These are phyloP conservation scores for Thereuonema tuberculata DNA, from an alignment of 1,140 invertebrate species.

Conservation along the genomic window DNA sequence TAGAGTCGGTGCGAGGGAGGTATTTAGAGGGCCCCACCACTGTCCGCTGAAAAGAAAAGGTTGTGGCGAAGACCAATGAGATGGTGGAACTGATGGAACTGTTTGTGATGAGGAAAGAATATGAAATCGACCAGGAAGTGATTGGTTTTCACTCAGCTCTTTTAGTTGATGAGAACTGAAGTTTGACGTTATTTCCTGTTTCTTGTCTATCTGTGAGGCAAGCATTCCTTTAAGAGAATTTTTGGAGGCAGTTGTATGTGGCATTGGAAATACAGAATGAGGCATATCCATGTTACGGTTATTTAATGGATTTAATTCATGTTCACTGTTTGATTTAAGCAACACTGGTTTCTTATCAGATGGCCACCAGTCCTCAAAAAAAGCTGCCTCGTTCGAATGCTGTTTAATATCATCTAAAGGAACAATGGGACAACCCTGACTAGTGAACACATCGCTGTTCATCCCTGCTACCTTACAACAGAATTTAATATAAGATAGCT, in stretches of 20 bases:
- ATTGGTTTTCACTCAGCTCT: too few species aligned
- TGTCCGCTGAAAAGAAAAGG: conserved; percentile 7
- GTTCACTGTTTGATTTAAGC: not conserved
- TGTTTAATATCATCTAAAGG: conserved; percentile 77
- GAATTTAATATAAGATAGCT: conserved; percentile 79
- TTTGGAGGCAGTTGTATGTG: too few species aligned
- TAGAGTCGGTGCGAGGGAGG: too few species aligned
- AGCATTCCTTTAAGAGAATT: too few species aligned
- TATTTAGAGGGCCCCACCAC: conserved; percentile 3
- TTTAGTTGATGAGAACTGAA: too few species aligned
- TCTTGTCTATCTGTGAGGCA: too few species aligned
- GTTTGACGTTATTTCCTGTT: too few species aligned
- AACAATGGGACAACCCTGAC: conserved; percentile 74
- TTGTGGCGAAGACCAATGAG: not conserved
- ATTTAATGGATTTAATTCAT: not conserved
- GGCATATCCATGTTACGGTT: too few species aligned
- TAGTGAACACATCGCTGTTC: conserved; percentile 73
- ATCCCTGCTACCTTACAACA: conserved; percentile 89
- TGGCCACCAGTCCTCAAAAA: conserved; percentile 83
- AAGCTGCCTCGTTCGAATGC: conserved; percentile 73
- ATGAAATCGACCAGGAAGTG: too few species aligned
- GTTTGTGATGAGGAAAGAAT: too few species aligned
- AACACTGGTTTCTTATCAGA: not conserved
- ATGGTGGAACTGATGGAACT: too few species aligned
- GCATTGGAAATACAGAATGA: too few species aligned